Conservation (phyloP, 2,888 invertebrate genomes). For the Helicoverpa assulta region DNA sequence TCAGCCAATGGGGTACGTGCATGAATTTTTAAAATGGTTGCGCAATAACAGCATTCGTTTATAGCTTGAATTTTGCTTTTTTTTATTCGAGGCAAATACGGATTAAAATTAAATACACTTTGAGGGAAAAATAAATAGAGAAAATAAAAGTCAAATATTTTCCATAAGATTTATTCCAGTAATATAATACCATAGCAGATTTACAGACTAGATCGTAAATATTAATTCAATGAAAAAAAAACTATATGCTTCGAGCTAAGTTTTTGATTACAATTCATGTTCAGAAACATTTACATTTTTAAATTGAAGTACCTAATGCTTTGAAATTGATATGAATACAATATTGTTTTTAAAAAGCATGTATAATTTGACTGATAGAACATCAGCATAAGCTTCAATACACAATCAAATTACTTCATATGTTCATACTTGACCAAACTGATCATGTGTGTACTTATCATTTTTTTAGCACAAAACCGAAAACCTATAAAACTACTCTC, state of each 20-base stretch:
- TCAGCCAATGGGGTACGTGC: constrained; percentile 28
- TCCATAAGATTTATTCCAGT: not conserved
- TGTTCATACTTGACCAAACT: too few species aligned
- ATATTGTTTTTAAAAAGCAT: too few species aligned
- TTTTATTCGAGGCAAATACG: not conserved
- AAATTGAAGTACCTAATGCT: too few species aligned
- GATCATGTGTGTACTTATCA: too few species aligned
- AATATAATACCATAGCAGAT: too few species aligned
- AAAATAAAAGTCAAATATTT: not conserved
- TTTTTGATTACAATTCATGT: too few species aligned
- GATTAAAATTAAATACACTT: not conserved
- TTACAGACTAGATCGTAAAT: too few species aligned
- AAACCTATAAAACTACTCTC: constrained; percentile 28
- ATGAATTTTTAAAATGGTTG: constrained; percentile 21
- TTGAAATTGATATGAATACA: too few species aligned
- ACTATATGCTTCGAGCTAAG: not conserved
- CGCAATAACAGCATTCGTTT: not conserved
- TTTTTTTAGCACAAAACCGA: constrained; percentile 12
- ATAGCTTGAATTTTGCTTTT: not conserved
- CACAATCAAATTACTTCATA: too few species aligned
- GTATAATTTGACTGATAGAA: too few species aligned
- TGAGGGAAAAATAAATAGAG: not conserved
- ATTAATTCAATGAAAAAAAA: not conserved
- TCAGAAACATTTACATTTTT: too few species aligned
- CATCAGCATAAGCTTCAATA: too few species aligned